Evolutionary conservation across 1,140 invertebrate species (phyloP).

Genomic region (Cardiocondyla obscurior): DNA sequence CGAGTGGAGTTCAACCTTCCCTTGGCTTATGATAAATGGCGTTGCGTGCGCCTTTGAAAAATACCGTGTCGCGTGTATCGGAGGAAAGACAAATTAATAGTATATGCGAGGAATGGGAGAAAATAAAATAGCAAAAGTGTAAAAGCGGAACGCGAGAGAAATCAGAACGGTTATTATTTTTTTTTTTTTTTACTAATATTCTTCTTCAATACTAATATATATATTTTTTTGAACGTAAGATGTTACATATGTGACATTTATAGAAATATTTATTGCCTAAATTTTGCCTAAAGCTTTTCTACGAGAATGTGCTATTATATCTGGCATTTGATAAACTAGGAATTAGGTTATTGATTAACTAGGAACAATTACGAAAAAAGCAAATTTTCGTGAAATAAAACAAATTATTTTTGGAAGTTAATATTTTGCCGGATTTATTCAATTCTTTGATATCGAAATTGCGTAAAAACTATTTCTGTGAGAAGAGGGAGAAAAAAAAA

Average conservation of each 20-base stretch:
- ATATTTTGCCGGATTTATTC: background rate
- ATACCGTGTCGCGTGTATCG: conserved; percentile 22
- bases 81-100: conserved; percentile 34
- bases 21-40: conserved; percentile 19
- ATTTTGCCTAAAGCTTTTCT: background rate
- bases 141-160: background rate
- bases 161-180: conserved; percentile 2
- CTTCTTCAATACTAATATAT: background rate
- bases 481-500: background rate
- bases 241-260: background rate
- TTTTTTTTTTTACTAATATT: no score
- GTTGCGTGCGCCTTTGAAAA: conserved; percentile 20
- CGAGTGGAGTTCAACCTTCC: background rate
- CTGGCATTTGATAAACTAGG: background rate
- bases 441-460: background rate
- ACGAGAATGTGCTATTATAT: background rate
- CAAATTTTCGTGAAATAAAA: background rate
- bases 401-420: background rate
- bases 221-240: background rate
- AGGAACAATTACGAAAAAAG: background rate
- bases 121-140: conserved; percentile 4
- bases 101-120: background rate
- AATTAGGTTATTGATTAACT: background rate
- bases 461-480: background rate
- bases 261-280: background rate